Conservation (phyloP, 1,140 invertebrate genomes). For the Diorhabda sublineata region DNA sequence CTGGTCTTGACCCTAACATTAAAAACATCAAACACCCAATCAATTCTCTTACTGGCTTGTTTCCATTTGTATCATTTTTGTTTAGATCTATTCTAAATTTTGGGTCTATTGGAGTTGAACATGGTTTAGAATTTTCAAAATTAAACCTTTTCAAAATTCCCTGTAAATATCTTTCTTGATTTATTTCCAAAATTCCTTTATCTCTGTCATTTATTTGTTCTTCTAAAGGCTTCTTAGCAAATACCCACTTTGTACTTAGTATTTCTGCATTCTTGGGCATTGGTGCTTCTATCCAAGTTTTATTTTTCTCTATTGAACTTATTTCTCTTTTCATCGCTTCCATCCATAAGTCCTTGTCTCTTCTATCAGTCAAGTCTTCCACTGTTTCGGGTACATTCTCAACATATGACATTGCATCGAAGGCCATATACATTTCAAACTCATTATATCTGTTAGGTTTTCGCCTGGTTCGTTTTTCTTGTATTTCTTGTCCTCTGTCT, state of each 20-base stretch:
- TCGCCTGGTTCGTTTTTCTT: neutral
- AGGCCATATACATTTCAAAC: conserved; percentile 26
- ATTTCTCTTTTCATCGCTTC: conserved; percentile 35
- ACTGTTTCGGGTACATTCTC: conserved; percentile 20
- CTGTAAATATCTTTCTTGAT: conserved; percentile 6
- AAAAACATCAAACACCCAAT: conserved; percentile 14
- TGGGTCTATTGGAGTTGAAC: neutral
- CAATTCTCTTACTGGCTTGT: conserved; percentile 2
- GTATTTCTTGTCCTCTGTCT: neutral
- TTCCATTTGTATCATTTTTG: neutral
- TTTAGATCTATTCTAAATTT: conserved; percentile 5
- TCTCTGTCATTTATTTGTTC: conserved; percentile 28
- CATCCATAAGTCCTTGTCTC: conserved; percentile 39
- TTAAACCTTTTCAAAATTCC: conserved; percentile 4
- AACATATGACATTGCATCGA: conserved; percentile 19
- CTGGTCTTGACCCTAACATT: neutral
- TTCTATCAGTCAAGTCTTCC: neutral
- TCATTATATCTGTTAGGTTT: conserved; percentile 10
- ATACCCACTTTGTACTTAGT: conserved; percentile 45
- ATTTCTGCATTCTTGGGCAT: conserved; percentile 32
- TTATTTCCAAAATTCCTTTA: conserved; percentile 6
- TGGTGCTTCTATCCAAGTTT: conserved; percentile 41
- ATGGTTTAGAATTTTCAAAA: conserved; percentile 2
- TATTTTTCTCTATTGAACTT: conserved; percentile 31
- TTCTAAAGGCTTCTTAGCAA: conserved; percentile 31